These are phyloP conservation scores for Micromys minutus DNA, from an alignment of 2,113 vertebrate genomes.

Conservation along the genomic window DNA sequence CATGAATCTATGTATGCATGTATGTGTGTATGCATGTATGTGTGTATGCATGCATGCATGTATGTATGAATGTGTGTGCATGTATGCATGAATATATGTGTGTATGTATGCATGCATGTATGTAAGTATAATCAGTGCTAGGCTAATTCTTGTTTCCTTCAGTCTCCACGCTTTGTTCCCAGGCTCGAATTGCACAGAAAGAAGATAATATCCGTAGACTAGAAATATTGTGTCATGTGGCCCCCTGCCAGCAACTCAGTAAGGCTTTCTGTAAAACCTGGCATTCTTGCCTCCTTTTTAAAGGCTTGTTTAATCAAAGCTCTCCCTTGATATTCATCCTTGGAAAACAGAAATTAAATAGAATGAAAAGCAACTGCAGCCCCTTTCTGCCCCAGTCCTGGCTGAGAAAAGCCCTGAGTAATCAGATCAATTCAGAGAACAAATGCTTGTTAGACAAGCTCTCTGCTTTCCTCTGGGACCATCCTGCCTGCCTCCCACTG, in stretches of 20 bases:
- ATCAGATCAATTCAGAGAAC: constrained; percentile 71
- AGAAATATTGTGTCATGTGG: constrained; percentile 65
- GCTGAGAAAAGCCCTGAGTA: constrained; percentile 68
- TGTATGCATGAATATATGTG: not conserved
- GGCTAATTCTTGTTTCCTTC: constrained; percentile 50
- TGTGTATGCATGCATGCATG: not conserved
- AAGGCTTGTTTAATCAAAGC: constrained; percentile 71
- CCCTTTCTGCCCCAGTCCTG: constrained; percentile 60
- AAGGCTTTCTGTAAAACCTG: constrained; percentile 75
- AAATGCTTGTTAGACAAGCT: constrained; percentile 56
- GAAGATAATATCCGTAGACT: constrained; percentile 74
- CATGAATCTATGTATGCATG: not conserved
- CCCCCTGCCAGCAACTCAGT: constrained; percentile 62
- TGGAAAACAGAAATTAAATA: constrained; percentile 79
- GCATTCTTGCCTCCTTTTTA: constrained; percentile 71
- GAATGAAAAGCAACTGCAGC: constrained; percentile 66
- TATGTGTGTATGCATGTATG: too few species aligned
- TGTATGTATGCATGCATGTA: not conserved
- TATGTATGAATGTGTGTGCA: not conserved
- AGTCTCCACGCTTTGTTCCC: constrained; percentile 46
- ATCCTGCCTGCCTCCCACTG: constrained; percentile 46
- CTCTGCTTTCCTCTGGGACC: constrained; percentile 27
- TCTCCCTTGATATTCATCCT: constrained; percentile 73
- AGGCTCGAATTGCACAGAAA: constrained; percentile 62
- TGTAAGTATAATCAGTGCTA: not conserved